phyloP scores from a whole-genome alignment of 2,888 invertebrate species.

The Lepeophtheirus nordmannii region DNA sequence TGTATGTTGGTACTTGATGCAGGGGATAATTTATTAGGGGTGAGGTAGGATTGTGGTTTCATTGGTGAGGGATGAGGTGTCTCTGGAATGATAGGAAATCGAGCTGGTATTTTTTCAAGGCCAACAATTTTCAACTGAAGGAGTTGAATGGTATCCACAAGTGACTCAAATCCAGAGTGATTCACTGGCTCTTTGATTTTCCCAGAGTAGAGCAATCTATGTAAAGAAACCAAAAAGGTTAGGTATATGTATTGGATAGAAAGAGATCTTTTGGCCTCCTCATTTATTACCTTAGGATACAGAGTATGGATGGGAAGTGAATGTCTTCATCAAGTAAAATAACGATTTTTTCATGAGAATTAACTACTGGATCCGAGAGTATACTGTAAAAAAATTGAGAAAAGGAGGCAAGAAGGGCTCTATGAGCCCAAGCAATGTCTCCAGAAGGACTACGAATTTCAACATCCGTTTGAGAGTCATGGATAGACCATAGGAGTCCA shows the following conservation, averaged over 20 bases:
- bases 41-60: neutral
- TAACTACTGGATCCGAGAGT: constrained; percentile 1
- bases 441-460: constrained; percentile 3
- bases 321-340: neutral
- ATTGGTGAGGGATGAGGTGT: neutral
- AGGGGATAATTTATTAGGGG: neutral
- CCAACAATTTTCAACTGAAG: neutral
- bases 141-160: neutral
- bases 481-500: neutral
- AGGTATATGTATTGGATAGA: neutral
- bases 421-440: neutral
- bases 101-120: neutral
- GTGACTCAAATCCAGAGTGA: neutral
- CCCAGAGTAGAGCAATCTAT: neutral
- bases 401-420: neutral
- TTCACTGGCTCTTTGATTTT: neutral
- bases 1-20: no score
- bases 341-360: neutral
- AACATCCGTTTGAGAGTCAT: neutral
- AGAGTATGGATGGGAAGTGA: neutral
- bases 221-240: neutral
- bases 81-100: neutral
- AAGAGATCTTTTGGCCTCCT: no score
- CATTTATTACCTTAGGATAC: neutral
- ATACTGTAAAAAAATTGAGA: neutral